Evolutionary conservation across 1,140 invertebrate genomes (phyloP).

Genomic region (Adelges cooleyi): DNA sequence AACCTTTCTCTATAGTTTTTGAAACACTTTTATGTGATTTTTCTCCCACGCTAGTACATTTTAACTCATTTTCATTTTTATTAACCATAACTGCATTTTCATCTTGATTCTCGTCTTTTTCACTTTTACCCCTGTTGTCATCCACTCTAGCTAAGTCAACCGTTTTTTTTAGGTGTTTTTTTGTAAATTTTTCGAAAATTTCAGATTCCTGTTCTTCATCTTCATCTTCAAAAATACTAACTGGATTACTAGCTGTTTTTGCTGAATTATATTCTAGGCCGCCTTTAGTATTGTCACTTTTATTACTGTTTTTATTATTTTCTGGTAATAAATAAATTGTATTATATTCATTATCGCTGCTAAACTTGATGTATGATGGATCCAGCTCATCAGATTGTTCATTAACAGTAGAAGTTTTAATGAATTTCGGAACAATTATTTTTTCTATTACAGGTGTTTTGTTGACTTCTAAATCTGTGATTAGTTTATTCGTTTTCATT

Average conservation of each 20-base stretch:
- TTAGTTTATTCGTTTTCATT: neutral
- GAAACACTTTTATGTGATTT: conserved; percentile 1
- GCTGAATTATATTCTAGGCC: neutral
- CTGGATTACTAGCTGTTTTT: conserved; percentile 15
- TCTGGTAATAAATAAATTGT: neutral
- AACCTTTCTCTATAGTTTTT: conserved; percentile 28
- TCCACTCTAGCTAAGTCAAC: neutral
- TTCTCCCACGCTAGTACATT: neutral
- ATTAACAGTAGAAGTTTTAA: neutral
- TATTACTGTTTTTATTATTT: neutral
- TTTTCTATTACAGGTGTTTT: conserved; percentile 25
- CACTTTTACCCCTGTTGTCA: neutral
- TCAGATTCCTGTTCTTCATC: conserved; percentile 4
- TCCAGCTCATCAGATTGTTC: neutral
- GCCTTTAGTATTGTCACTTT: neutral
- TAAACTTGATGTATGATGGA: neutral
- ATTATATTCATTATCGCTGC: neutral
- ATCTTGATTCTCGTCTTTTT: neutral
- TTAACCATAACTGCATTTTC: neutral
- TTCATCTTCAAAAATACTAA: conserved; percentile 20
- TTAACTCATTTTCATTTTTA: conserved; percentile 28
- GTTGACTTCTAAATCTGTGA: neutral
- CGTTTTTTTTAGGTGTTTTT: conserved; percentile 4
- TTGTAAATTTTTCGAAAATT: conserved; percentile 16
- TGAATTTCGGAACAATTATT: conserved; percentile 17